Conservation (phyloP, 1,140 invertebrate genomes). For the Glomeris maerens region DNA sequence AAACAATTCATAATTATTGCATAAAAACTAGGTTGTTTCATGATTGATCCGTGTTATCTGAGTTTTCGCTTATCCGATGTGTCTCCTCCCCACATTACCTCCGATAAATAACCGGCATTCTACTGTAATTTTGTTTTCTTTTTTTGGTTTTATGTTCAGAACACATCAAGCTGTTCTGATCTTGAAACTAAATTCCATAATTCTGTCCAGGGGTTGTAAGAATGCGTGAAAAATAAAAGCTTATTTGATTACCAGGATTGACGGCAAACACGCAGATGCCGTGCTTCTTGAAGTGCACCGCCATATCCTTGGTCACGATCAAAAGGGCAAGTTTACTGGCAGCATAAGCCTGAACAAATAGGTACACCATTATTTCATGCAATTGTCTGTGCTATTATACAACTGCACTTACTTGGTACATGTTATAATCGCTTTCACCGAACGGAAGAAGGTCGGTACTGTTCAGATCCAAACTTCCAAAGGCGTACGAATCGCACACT, state of each 20-base stretch:
- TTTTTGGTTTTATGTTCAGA: too few relatives aligned
- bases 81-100: too few relatives aligned
- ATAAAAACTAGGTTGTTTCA: too few relatives aligned
- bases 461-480: neutral
- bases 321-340: slow-evolving; percentile 83
- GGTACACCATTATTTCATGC: neutral
- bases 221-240: neutral
- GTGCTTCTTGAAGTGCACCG: slow-evolving; percentile 45
- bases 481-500: slow-evolving; percentile 6
- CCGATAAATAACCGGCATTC: too few relatives aligned
- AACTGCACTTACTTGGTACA: slow-evolving; percentile 4
- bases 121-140: too few relatives aligned
- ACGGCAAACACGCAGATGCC: slow-evolving; percentile 5
- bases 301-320: slow-evolving; percentile 67
- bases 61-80: too few relatives aligned
- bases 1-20: too few relatives aligned
- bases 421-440: slow-evolving; percentile 1
- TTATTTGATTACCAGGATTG: slow-evolving; percentile 6
- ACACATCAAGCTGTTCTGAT: too few relatives aligned
- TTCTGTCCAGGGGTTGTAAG: too few relatives aligned
- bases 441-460: neutral
- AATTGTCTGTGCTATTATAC: neutral
- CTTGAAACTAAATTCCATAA: too few relatives aligned
- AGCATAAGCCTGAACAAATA: slow-evolving; percentile 46
- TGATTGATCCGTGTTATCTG: too few relatives aligned